Percentiles rank a stretch among this genome's conserved stretches.
Evolutionary conservation across 2,797 vertebrate species (phyloP).

Genomic region (Pantherophis vulpinus): DNA sequence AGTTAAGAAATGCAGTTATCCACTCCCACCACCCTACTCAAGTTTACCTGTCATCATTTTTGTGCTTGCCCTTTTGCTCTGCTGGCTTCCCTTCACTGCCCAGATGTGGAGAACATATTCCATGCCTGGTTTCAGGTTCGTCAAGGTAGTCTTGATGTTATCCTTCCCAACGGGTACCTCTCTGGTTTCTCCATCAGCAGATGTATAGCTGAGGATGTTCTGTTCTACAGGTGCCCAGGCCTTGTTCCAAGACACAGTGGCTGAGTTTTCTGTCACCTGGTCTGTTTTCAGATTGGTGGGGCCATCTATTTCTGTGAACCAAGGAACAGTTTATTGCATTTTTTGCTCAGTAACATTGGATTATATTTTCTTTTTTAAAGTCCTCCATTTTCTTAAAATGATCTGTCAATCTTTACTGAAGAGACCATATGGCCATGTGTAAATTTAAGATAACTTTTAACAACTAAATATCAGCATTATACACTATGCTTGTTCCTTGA

Average conservation of each 20-base stretch:
- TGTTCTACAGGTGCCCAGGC: constrained; percentile 68
- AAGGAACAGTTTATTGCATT: not conserved
- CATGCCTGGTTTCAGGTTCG: constrained; percentile 70
- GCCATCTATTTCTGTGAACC: constrained; percentile 65
- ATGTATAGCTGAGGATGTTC: constrained; percentile 73
- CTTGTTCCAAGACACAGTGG: constrained; percentile 68
- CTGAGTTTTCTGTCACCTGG: constrained; percentile 69
- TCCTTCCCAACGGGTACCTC: constrained; percentile 66
- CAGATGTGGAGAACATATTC: constrained; percentile 70
- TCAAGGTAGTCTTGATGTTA: constrained; percentile 64
- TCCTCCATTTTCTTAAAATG: not conserved
- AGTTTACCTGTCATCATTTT: constrained; percentile 63
- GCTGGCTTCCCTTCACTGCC: constrained; percentile 70
- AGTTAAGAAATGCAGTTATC: not conserved
- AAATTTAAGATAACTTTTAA: not conserved
- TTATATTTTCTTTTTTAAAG: not conserved
- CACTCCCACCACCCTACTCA: not conserved
- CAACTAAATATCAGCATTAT: not conserved
- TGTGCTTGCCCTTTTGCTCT: constrained; percentile 71
- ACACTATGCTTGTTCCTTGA: not conserved
- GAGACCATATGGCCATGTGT: not conserved
- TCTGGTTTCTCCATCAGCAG: constrained; percentile 63
- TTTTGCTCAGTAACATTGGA: not conserved
- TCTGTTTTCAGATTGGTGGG: constrained; percentile 70
- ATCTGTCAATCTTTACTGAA: not conserved